Conservation (phyloP, 2,888 invertebrate species). For the Apamea anceps region DNA sequence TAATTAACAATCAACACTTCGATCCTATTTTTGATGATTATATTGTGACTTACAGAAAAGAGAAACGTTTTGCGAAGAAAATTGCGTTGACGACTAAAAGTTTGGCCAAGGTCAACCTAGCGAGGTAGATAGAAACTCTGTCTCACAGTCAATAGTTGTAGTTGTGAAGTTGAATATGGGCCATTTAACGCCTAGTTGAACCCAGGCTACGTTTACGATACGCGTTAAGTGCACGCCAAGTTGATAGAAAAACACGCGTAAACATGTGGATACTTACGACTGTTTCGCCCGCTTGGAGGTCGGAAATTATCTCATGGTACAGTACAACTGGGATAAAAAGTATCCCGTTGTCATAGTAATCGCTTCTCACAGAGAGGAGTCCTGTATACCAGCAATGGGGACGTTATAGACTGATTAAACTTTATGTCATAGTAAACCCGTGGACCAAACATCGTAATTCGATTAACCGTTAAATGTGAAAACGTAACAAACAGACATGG, state of each 20-base stretch:
- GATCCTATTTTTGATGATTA: constrained; percentile 42
- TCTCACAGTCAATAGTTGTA: constrained; percentile 23
- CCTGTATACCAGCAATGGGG: too few species aligned
- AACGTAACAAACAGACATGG: background rate
- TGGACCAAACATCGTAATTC: too few species aligned
- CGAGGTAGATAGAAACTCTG: background rate
- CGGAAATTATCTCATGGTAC: background rate
- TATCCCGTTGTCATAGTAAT: background rate
- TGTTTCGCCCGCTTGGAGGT: background rate
- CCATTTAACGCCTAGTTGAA: constrained; percentile 21
- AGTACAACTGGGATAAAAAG: background rate
- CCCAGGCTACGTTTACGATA: background rate
- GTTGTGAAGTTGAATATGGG: background rate
- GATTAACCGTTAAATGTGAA: background rate
- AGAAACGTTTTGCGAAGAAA: constrained; percentile 9
- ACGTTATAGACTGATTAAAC: too few species aligned
- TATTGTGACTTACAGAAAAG: constrained; percentile 30
- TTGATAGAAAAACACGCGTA: background rate
- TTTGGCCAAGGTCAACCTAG: constrained; percentile 12
- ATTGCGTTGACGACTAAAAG: constrained; percentile 14
- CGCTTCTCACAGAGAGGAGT: too few species aligned
- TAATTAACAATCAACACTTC: constrained; percentile 53
- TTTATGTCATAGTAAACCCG: too few species aligned
- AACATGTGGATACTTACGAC: background rate
- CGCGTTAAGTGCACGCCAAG: background rate